A percentile compares a stretch with the other conserved stretches of the same genome.
These are phyloP conservation scores for Hydropsyche betteni DNA, from an alignment of 2,888 invertebrate genomes.

Conservation along the genomic window DNA sequence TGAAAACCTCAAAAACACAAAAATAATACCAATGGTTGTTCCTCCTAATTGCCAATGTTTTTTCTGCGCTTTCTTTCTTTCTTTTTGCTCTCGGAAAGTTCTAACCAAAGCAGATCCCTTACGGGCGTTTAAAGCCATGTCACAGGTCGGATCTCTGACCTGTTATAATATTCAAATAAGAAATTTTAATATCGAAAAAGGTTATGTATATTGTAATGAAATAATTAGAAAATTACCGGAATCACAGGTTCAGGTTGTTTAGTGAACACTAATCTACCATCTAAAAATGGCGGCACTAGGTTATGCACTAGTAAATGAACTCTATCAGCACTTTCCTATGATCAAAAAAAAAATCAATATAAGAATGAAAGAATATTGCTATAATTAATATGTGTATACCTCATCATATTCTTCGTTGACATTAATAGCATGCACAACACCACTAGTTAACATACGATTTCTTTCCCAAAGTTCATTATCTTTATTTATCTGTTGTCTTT, in stretches of 20 bases:
- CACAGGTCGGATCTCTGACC: constrained; percentile 91
- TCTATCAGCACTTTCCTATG: constrained; percentile 84
- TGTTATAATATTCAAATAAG: constrained; percentile 54
- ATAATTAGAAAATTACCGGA: constrained; percentile 71
- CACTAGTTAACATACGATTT: constrained; percentile 95
- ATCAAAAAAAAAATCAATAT: background rate
- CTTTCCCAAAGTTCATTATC: constrained; percentile 99
- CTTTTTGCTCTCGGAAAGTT: constrained; percentile 93
- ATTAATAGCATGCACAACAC: constrained; percentile 90
- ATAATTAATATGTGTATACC: constrained; percentile 53
- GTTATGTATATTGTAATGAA: constrained; percentile 15
- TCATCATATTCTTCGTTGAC: constrained; percentile 95
- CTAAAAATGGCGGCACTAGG: constrained; percentile 97
- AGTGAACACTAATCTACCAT: constrained; percentile 98
- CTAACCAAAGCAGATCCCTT: constrained; percentile 94
- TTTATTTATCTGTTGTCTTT: constrained; percentile 95
- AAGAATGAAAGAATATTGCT: background rate
- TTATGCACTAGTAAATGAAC: constrained; percentile 98
- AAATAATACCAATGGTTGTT: constrained; percentile 78
- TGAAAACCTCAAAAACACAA: background rate
- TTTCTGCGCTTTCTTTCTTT: constrained; percentile 94
- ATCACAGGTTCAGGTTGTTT: constrained; percentile 99
- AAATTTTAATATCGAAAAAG: too few species aligned
- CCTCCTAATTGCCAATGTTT: constrained; percentile 99
- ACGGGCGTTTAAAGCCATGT: constrained; percentile 95